Conservation (phyloP, 2,888 invertebrate species). For the Lepeophtheirus nordmannii region DNA sequence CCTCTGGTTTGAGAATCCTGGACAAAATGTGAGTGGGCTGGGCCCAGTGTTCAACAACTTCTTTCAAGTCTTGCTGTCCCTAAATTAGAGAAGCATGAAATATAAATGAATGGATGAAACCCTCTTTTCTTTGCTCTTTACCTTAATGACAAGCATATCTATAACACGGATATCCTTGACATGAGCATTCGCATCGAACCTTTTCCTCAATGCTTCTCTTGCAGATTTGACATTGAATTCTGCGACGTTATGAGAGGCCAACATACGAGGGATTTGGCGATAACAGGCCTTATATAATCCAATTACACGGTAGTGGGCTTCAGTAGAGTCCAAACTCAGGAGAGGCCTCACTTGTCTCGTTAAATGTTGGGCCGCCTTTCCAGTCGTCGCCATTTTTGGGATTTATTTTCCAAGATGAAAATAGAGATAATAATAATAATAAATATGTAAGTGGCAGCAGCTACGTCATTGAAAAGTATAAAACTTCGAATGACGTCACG, state of each 20-base stretch:
- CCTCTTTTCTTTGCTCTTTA: slow-evolving; percentile 38
- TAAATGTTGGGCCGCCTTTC: slow-evolving; percentile 29
- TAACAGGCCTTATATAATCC: slow-evolving; percentile 87
- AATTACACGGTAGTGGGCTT: slow-evolving; percentile 65
- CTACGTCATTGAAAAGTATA: too few species aligned
- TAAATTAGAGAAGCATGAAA: too few species aligned
- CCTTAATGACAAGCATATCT: slow-evolving; percentile 82
- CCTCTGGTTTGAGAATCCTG: slow-evolving; percentile 50
- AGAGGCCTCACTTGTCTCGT: slow-evolving; percentile 65
- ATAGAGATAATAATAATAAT: too few species aligned
- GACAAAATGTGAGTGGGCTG: slow-evolving; percentile 65
- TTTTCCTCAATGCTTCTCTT: slow-evolving; percentile 54
- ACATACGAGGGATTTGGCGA: slow-evolving; percentile 68
- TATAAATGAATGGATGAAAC: too few species aligned
- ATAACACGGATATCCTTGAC: slow-evolving; percentile 71
- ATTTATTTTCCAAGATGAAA: slow-evolving; percentile 27
- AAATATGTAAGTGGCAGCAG: too few species aligned
- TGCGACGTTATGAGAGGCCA: slow-evolving; percentile 40
- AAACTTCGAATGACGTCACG: too few species aligned
- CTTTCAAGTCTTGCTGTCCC: slow-evolving; percentile 90
- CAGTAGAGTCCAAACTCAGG: slow-evolving; percentile 55
- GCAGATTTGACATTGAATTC: slow-evolving; percentile 56
- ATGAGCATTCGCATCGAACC: slow-evolving; percentile 57
- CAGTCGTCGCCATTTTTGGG: slow-evolving; percentile 26
- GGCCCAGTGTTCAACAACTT: slow-evolving; percentile 71